phyloP scores from a whole-genome alignment of 2,113 vertebrate genomes.

The Leptosomus discolor region DNA sequence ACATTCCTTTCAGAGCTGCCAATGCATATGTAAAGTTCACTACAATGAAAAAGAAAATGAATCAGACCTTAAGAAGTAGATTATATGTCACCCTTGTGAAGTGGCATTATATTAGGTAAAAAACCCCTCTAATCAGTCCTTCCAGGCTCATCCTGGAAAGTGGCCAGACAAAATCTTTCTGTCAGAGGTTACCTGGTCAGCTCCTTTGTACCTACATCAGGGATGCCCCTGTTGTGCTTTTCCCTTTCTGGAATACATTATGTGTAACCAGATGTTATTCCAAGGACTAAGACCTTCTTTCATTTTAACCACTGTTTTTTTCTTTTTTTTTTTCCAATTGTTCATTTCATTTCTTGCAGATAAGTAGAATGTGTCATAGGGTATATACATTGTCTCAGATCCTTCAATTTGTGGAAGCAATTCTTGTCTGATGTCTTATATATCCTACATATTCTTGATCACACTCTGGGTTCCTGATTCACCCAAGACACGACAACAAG shows the following conservation, averaged over 20 bases:
- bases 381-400: neutral
- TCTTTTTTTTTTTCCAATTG: neutral
- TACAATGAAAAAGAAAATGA: neutral
- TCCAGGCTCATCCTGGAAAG: neutral
- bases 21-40: neutral
- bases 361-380: neutral
- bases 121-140: neutral
- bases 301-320: neutral
- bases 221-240: neutral
- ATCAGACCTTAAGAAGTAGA: neutral
- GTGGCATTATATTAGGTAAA: neutral
- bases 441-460: neutral
- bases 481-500: fast-evolving
- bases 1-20: neutral
- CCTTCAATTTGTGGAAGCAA: neutral
- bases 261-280: neutral
- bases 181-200: neutral
- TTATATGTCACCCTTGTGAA: neutral
- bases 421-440: neutral
- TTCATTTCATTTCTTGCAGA: neutral
- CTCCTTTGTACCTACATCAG: neutral
- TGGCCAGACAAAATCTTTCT: neutral
- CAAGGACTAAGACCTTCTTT: neutral
- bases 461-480: neutral
- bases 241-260: neutral